Percentiles rank a stretch among this genome's conserved stretches.
Evolutionary conservation across 2,113 vertebrate species (phyloP).

Genomic region (Bettongia penicillata): DNA sequence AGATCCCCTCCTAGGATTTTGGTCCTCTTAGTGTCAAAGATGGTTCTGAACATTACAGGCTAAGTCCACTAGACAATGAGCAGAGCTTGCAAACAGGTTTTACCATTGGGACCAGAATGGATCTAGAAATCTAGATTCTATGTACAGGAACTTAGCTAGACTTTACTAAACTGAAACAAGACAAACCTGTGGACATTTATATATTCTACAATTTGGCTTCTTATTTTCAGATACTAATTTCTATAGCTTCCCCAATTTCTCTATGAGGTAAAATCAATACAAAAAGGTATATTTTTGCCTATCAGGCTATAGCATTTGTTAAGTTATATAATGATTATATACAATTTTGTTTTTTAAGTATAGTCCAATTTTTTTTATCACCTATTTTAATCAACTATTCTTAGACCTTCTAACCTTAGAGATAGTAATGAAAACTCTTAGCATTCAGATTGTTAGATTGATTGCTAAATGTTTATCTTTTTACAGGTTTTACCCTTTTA

Average conservation of each 20-base stretch:
- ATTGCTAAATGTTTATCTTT: neutral
- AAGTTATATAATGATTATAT: neutral
- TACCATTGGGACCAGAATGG: neutral
- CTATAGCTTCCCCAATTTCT: neutral
- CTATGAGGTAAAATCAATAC: neutral
- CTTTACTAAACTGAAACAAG: neutral
- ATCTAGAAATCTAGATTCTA: neutral
- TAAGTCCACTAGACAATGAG: slow-evolving; percentile 3
- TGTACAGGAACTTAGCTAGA: neutral
- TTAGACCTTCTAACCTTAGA: neutral
- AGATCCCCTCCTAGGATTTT: neutral
- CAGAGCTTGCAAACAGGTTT: neutral
- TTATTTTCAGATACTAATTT: neutral
- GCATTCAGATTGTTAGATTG: neutral
- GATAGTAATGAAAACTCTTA: neutral
- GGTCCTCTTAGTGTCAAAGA: neutral
- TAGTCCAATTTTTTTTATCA: neutral
- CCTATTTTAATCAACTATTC: neutral
- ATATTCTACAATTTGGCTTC: neutral
- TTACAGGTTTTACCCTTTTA: neutral
- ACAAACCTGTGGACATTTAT: neutral
- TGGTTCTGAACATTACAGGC: neutral
- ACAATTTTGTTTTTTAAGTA: neutral
- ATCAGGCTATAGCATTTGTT: neutral
- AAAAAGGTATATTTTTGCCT: neutral